Evolutionary conservation across 1,140 invertebrate genomes (phyloP).

Genomic region (Chironomus tepperi): DNA sequence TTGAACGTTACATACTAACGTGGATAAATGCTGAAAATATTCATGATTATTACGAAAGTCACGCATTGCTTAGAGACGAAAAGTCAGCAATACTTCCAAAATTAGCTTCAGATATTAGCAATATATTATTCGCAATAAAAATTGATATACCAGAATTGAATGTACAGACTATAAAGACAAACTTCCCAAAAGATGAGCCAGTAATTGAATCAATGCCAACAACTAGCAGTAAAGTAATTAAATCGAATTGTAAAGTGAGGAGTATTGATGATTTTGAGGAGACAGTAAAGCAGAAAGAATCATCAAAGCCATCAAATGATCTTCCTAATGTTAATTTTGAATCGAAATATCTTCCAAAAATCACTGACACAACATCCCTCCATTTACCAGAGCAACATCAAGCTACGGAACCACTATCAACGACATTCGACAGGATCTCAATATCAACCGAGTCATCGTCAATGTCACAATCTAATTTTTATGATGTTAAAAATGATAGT

Average conservation of each 20-base stretch:
- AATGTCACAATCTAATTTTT: not conserved
- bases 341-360: not conserved
- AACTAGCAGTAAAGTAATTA: not conserved
- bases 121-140: not conserved
- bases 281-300: not conserved
- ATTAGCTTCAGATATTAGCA: not conserved
- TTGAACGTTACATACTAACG: not conserved
- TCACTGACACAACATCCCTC: not conserved
- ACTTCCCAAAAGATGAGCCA: not conserved
- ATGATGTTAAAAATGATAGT: not conserved
- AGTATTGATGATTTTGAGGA: constrained; percentile 11
- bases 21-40: not conserved
- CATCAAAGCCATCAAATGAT: not conserved
- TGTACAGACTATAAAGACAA: not conserved
- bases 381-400: not conserved
- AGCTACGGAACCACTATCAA: not conserved
- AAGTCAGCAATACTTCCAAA: constrained; percentile 4
- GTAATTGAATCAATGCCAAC: not conserved
- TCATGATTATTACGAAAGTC: not conserved
- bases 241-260: not conserved
- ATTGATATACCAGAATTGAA: constrained; percentile 1
- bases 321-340: not conserved
- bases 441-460: not conserved
- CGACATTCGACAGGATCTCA: not conserved
- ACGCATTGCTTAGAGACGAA: not conserved